Base-by-base conservation (phyloP, 2,797 vertebrate genomes). In the Brotula barbata region DNA sequence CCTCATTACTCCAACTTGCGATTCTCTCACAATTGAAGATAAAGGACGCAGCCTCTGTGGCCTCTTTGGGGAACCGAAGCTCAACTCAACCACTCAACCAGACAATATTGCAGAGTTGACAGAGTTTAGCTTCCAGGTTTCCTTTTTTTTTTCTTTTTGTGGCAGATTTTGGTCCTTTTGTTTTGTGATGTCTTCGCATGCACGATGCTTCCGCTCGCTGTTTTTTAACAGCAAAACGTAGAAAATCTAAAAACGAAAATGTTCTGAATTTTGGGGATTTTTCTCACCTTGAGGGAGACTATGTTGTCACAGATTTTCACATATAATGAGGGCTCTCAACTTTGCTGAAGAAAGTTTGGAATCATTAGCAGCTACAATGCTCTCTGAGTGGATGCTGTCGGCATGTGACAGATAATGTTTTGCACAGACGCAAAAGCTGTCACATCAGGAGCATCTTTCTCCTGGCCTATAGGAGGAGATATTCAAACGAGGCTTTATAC, bases 1-100 rank as follows among this genome's bases (percentile, higher is more conserved):
- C 68, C 80, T 80, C 75, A 85, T 81, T 85, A 84, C 68, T 75
- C 55, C 65, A 75, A 44, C 15, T n/a, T 73, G 78, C 61, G 34
- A 61, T 80, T 68, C 64, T 73, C 71, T 46, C 52, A 68, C 62
- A n/a, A 72, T 58, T 2, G 4, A 64, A 70, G 41, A 61, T 71
- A 60, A 76, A 47, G 55, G 47, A 77, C 62, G 73, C 58, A 47
- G 67, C 65, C 56, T 80, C 61, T 22, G 28, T n/a, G 64, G 33
- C 20, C 41, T 68, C 60, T 42, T 44, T 12, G n/a, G 61, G 69
- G 71, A 77, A 66, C 36, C 51, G 62, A 51, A 59, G 47, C 72
- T 77, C 51, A 48, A 37, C 47, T 73, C 7, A 3, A 25, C 31
- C 7, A 71, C 51, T 64, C 48, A 54, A 59, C 64, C 55, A 75